Conservation (phyloP, 2,888 invertebrate species). For the Ophion slaviceki region DNA sequence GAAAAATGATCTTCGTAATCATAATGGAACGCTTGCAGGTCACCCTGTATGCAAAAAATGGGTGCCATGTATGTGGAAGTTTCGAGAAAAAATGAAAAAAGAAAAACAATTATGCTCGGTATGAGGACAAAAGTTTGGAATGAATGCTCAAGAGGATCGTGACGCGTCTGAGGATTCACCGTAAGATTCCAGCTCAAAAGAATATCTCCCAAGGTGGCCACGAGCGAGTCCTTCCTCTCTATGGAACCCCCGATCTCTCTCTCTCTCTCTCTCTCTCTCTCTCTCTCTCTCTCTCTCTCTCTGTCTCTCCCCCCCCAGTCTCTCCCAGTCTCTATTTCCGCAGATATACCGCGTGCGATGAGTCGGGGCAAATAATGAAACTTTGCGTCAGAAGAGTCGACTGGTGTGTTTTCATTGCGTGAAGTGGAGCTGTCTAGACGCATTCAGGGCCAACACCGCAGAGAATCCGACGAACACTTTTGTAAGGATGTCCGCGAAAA, state of each 20-base stretch:
- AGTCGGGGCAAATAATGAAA: constrained; percentile 65
- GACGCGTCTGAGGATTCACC: constrained; percentile 2
- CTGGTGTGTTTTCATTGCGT: constrained; percentile 77
- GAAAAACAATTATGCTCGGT: too few species aligned
- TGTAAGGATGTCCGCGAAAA: constrained; percentile 64
- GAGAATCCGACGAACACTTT: constrained; percentile 73
- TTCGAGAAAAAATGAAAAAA: too few species aligned
- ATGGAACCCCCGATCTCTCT: background rate
- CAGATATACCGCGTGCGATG: constrained; percentile 38
- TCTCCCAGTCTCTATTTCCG: constrained; percentile 13
- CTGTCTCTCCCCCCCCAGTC: too few species aligned
- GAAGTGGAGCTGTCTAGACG: constrained; percentile 80
- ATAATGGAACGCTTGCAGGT: too few species aligned
- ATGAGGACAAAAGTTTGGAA: constrained; percentile 10
- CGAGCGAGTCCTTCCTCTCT: constrained; percentile 30
- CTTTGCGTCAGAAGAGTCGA: constrained; percentile 63
- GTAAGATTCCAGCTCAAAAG: constrained; percentile 43
- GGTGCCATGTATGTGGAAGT: too few species aligned
- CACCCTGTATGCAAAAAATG: too few species aligned
- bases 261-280: background rate
- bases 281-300: background rate
- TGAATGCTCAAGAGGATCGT: constrained; percentile 32
- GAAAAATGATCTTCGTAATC: too few species aligned
- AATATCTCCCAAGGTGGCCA: constrained; percentile 54
- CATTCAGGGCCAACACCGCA: constrained; percentile 74